phyloP scores from a whole-genome alignment of 1,140 invertebrate species.

The Procambarus virginalis region DNA sequence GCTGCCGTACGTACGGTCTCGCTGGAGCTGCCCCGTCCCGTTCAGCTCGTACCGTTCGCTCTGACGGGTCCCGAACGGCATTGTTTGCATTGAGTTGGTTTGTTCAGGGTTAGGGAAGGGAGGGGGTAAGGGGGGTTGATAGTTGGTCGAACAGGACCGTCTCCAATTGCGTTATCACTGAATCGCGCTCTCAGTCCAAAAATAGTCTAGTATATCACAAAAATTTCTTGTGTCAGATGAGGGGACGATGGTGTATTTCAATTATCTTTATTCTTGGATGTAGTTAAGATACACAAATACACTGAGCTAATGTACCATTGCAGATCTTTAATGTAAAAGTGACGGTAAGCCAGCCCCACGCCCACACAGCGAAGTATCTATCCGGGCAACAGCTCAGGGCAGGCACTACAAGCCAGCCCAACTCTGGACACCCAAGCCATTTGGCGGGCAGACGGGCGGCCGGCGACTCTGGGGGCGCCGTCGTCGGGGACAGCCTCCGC shows the following conservation, averaged over 20 bases:
- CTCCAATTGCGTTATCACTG: background rate
- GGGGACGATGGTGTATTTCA: background rate
- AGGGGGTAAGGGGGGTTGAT: background rate
- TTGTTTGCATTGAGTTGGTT: background rate
- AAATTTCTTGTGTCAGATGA: background rate
- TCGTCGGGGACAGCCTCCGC: background rate
- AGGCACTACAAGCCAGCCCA: background rate
- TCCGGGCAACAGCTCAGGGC: background rate
- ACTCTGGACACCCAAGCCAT: background rate
- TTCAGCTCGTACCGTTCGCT: conserved; percentile 60
- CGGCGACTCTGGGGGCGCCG: background rate
- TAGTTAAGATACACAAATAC: background rate
- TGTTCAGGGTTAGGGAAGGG: background rate
- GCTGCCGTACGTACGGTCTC: conserved; percentile 54
- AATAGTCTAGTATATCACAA: background rate
- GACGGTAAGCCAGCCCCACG: background rate
- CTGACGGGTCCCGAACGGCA: conserved; percentile 48
- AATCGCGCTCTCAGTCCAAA: too few relatives aligned
- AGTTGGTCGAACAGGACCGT: background rate
- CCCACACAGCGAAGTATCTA: background rate
- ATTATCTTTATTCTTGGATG: background rate
- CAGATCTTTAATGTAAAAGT: background rate
- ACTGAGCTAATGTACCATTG: background rate
- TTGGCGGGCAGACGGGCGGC: background rate
- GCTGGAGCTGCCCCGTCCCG: conserved; percentile 58